Base-by-base conservation (phyloP, 2,113 vertebrate genomes). In the Columba livia region DNA sequence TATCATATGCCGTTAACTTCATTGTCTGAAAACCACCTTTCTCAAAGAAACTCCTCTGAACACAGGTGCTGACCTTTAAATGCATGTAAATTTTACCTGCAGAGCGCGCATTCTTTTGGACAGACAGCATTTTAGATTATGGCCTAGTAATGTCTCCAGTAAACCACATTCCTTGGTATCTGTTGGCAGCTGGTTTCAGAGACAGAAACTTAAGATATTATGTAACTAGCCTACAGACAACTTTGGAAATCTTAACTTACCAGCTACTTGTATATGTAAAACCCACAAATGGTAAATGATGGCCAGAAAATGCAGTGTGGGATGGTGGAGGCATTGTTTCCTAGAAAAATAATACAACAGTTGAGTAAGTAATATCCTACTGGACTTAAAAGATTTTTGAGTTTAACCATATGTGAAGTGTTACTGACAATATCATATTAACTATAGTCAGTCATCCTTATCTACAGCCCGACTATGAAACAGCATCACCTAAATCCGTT, bases 191-290 rank as follows among this genome's bases (percentile, higher is more conserved):
- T 66, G 5, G 6, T 67, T 93, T 73, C 53, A 66, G 44, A 79
- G 42, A 61, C 20, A 83, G 53, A 61, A 91, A 54, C 31, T 69
- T 38, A 16, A 2, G 53, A 26, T 26, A 73, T 8, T 29, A 17
- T 32, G 2, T 40, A 84, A 57, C 19, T 25, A 67, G 13, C 5
- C 19, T n/a, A 62, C 15, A 53, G 42, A 65, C 5, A 54, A 34
- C 26, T 86, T 21, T 32, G 26, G 40, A 87, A 51, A 10, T 82
- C 53, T 70, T 44, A 61, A 98, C 99, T 99, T 98, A 99, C 99
- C 99, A 99, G 98, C 99, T 99, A 97, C 99, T 99, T 77, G 99
- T 99, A 62, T 99, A 99, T 38, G 99, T 99, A 97, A 99, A 99
- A 88, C 99, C 99, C 81, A 99, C 98, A 95, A 99, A 99, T 28